A percentile compares a stretch with the other conserved stretches of the same genome.
Evolutionary conservation across 2,888 invertebrate species (phyloP).

Genomic region (Neria commutata): DNA sequence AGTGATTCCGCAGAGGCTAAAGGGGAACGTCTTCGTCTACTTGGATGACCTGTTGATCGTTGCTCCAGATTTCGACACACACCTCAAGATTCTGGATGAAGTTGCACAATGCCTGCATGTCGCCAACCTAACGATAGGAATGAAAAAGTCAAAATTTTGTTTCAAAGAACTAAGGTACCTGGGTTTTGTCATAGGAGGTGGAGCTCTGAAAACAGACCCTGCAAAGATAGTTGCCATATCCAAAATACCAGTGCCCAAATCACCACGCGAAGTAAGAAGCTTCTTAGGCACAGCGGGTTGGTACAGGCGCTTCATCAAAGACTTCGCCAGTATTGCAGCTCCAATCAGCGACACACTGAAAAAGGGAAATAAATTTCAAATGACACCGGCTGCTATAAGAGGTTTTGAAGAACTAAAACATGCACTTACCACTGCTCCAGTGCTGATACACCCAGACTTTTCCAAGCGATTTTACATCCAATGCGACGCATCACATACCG

Average conservation of each 20-base stretch:
- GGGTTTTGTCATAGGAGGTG: constrained; percentile 10
- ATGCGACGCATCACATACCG: constrained; percentile 25
- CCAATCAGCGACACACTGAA: constrained; percentile 13
- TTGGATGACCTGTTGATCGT: constrained; percentile 18
- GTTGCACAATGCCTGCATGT: constrained; percentile 7
- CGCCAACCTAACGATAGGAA: constrained; percentile 17
- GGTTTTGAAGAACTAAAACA: constrained; percentile 15
- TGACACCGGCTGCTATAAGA: background rate
- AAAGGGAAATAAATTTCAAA: background rate
- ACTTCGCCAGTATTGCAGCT: constrained; percentile 14
- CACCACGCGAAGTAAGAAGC: constrained; percentile 20
- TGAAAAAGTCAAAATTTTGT: constrained; percentile 16
- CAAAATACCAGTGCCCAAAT: constrained; percentile 16
- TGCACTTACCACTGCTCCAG: constrained; percentile 12
- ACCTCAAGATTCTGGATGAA: constrained; percentile 1
- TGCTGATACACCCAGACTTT: constrained; percentile 21
- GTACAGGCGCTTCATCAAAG: constrained; percentile 27
- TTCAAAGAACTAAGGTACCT: constrained; percentile 18
- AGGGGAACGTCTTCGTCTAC: constrained; percentile 14
- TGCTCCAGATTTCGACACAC: constrained; percentile 5
- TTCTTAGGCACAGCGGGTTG: constrained; percentile 31
- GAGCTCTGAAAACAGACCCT: constrained; percentile 10
- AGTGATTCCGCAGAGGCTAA: constrained; percentile 11
- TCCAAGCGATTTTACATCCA: constrained; percentile 14
- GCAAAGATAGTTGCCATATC: constrained; percentile 9